Conservation (phyloP, 1,140 invertebrate genomes). For the Bombus terrestris region DNA sequence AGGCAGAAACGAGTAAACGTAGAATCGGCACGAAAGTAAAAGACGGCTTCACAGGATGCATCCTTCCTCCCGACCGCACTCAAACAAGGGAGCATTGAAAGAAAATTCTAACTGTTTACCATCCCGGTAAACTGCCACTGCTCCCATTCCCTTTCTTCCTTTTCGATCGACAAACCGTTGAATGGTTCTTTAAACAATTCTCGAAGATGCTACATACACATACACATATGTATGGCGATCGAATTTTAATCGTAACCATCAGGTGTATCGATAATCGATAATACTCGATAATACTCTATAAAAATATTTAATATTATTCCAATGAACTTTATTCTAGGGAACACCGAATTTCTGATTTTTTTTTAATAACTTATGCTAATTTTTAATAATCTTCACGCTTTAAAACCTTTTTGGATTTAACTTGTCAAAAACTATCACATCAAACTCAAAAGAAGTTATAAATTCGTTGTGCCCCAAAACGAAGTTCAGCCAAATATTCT, state of each 20-base stretch:
- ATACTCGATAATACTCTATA: no score
- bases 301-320: no score
- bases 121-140: slow-evolving; percentile 64
- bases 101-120: slow-evolving; percentile 76
- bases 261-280: not conserved
- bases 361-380: no score
- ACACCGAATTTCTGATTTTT: no score
- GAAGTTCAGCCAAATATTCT: not conserved
- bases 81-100: slow-evolving; percentile 79
- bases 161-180: slow-evolving; percentile 31
- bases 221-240: not conserved
- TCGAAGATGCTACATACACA: not conserved
- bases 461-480: no score
- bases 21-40: slow-evolving; percentile 57
- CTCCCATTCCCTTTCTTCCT: slow-evolving; percentile 42
- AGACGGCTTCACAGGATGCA: slow-evolving; percentile 70
- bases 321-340: no score
- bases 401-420: no score
- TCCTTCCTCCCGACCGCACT: slow-evolving; percentile 77
- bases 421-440: no score
- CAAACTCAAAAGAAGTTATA: no score
- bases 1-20: slow-evolving; percentile 37
- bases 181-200: slow-evolving; percentile 10
- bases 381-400: no score
- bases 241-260: not conserved